Evolutionary conservation across 2,113 vertebrate species (phyloP).

Genomic region (Cisticola juncidis): DNA sequence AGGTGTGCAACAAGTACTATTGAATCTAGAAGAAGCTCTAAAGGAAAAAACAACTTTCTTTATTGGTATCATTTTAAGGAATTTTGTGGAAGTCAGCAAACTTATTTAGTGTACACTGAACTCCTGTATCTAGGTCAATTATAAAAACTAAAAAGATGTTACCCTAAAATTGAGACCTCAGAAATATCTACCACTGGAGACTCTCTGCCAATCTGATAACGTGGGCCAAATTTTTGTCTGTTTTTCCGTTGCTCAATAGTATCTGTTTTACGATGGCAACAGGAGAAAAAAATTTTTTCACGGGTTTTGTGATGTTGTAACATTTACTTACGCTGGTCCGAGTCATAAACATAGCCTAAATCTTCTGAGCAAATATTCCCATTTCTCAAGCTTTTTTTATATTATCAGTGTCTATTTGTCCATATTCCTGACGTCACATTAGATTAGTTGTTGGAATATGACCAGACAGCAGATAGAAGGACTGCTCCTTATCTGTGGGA

Average conservation of each 20-base stretch:
- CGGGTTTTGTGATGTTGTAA: background rate
- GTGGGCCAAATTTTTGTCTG: background rate
- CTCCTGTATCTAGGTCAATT: background rate
- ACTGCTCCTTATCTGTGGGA: background rate
- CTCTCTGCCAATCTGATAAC: background rate
- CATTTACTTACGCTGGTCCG: background rate
- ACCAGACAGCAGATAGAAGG: background rate
- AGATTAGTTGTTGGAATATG: background rate
- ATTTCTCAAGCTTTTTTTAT: background rate
- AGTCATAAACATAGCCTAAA: rapidly evolving
- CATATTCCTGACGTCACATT: background rate
- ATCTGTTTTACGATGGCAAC: background rate
- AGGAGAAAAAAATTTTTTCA: background rate
- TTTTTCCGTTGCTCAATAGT: background rate
- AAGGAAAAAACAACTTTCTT: background rate
- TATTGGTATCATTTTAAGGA: background rate
- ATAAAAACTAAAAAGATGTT: background rate
- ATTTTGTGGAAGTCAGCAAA: background rate
- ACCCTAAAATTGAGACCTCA: background rate
- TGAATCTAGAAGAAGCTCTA: background rate
- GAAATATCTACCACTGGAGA: background rate
- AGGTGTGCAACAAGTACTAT: background rate
- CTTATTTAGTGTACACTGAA: background rate
- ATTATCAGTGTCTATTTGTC: background rate
- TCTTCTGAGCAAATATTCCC: background rate